Conservation (phyloP, 2,113 vertebrate species). For the Grammatotria lemairii region DNA sequence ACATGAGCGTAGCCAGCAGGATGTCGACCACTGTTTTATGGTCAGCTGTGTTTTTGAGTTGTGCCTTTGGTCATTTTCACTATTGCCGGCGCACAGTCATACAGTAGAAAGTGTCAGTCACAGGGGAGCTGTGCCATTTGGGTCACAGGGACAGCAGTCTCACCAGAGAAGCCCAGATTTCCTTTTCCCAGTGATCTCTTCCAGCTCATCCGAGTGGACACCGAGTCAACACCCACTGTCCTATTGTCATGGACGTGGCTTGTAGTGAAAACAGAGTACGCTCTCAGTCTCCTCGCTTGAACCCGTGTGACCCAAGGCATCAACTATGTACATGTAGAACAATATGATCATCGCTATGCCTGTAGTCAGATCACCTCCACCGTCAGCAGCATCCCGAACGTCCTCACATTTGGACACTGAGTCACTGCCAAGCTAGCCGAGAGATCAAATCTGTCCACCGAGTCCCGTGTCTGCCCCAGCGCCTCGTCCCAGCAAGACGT, state of each 20-base stretch:
- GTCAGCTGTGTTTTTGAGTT: fast-evolving
- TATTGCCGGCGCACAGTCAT: not conserved
- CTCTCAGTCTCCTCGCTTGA: not conserved
- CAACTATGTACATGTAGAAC: not conserved
- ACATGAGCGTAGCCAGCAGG: not conserved
- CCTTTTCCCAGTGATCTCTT: not conserved
- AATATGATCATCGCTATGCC: not conserved
- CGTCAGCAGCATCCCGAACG: not conserved
- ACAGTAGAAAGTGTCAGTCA: fast-evolving
- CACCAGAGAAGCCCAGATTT: fast-evolving
- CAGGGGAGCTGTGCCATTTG: not conserved
- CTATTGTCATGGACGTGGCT: conserved; percentile 45
- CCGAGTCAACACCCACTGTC: not conserved
- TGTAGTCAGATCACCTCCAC: not conserved
- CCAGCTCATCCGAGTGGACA: not conserved
- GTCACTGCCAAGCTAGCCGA: not conserved
- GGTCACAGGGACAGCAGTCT: not conserved
- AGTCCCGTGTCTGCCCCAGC: not conserved
- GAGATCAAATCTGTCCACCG: not conserved
- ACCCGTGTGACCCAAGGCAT: not conserved
- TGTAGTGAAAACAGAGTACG: not conserved
- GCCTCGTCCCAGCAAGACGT: not conserved
- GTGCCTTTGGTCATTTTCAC: not conserved
- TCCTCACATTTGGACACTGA: not conserved
- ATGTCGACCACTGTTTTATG: not conserved